Evolutionary conservation across 2,888 invertebrate species (phyloP).

Genomic region (Amblyjoppa proteus): DNA sequence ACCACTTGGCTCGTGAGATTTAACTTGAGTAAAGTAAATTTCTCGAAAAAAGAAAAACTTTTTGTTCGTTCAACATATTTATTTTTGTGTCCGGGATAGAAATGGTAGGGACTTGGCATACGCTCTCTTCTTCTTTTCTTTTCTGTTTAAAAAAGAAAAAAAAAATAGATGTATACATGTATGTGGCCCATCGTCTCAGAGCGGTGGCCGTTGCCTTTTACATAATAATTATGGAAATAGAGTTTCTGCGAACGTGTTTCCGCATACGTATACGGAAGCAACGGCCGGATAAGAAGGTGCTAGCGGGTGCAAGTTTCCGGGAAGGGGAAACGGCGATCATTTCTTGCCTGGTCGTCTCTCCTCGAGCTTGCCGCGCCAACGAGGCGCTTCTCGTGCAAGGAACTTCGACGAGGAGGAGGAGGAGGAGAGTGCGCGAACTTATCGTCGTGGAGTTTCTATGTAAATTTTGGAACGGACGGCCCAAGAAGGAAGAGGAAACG

Average conservation of each 20-base stretch:
- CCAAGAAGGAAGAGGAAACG: conserved; percentile 50
- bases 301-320: conserved; percentile 20
- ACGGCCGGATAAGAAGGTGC: conserved; percentile 63
- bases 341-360: conserved; percentile 67
- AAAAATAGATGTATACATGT: conserved; percentile 7
- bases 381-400: conserved; percentile 29
- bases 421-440: conserved; percentile 71
- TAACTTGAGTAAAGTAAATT: too few species aligned
- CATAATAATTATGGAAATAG: conserved; percentile 74
- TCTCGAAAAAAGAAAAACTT: too few species aligned
- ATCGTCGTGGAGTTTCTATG: conserved; percentile 75
- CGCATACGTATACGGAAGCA: conserved; percentile 69
- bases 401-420: conserved; percentile 34
- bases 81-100: too few species aligned
- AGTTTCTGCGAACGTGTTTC: conserved; percentile 70
- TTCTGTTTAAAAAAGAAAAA: not conserved
- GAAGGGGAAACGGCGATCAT: conserved; percentile 60
- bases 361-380: conserved; percentile 23
- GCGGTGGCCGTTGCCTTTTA: conserved; percentile 54
- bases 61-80: too few species aligned
- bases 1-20: too few species aligned
- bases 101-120: not conserved
- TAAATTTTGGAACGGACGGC: conserved; percentile 70
- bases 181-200: conserved; percentile 35
- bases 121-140: not conserved